Evolutionary conservation across 2,888 invertebrate species (phyloP), one percentile per base, ranked within the genome.

Genomic region (Dinocampus coccinellae): DNA sequence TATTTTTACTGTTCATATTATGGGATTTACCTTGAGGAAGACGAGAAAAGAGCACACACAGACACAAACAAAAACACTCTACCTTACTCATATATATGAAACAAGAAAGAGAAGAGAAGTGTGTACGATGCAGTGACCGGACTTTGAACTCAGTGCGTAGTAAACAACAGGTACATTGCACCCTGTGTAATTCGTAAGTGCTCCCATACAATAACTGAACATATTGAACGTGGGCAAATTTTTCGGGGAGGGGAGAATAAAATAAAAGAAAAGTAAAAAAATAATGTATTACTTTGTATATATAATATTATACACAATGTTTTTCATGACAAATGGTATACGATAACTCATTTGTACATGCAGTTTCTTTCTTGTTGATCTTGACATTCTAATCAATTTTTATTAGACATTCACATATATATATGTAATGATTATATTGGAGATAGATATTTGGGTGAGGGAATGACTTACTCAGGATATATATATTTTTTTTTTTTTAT

Each of bases 141-240:
- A 83, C 86, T 86, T 86, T 86, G 86, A 86, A 85, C 86, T 83
- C 84, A 77, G 77, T 81, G 73, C 78, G 83, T 83, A 81, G 86
- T 86, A 86, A 86, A 86, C 86, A 86, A 84, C 85, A 85, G 84
- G 86, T 86, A 85, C 86, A 79, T 84, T 85, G 85, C 85, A 84
- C 84, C 82, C 82, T 76, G 73, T 69, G 77, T 82, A 82, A 84
- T 84, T 85, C 84, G 80, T 82, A 81, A 81, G 81, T 79, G 73
- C 73, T 73, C 26, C 16, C n/a, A 7, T 47, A 47, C 16, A 66
- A 53, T 24, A 57, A 60, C 55, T 52, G 16, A 55, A 61, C 47
- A 39, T 55, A 63, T 34, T 53, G 69, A 39, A 20, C 39, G 55
- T 53, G 62, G 47, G 36, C 16, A 65, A 16, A 60, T 34, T 13